phyloP scores from a whole-genome alignment of 2,113 vertebrate genomes.

The Scophthalmus maximus region DNA sequence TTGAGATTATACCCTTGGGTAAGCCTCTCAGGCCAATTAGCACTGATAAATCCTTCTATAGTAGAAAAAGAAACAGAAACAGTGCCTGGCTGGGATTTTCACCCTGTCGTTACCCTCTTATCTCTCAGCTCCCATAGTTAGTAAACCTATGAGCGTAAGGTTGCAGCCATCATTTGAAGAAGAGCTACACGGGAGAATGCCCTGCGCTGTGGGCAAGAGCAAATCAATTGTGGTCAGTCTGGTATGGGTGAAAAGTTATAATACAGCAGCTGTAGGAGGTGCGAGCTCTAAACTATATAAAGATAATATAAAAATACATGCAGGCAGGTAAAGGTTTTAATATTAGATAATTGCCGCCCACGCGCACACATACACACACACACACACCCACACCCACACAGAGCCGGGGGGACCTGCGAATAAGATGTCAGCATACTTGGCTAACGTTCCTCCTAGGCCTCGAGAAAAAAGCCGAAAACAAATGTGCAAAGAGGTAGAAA shows the following conservation, averaged over 20 bases:
- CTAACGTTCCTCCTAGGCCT: constrained; percentile 43
- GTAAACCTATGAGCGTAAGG: constrained; percentile 53
- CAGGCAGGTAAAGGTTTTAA: constrained; percentile 28
- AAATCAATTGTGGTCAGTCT: constrained; percentile 53
- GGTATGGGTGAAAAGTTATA: constrained; percentile 42
- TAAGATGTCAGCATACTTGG: constrained; percentile 71
- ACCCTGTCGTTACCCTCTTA: constrained; percentile 58
- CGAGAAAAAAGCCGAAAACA: constrained; percentile 50
- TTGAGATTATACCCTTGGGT: constrained; percentile 49
- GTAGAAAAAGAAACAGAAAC: constrained; percentile 33
- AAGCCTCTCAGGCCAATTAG: constrained; percentile 63
- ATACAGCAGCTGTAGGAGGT: background rate
- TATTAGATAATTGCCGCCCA: background rate
- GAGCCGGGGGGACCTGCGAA: constrained; percentile 50
- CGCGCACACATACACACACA: constrained; percentile 21
- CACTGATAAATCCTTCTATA: constrained; percentile 43
- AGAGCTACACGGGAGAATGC: constrained; percentile 57
- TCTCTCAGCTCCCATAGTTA: constrained; percentile 54
- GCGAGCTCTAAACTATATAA: constrained; percentile 12
- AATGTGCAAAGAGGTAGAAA: constrained; percentile 67
- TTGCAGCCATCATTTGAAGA: constrained; percentile 64
- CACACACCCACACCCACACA: constrained; percentile 33
- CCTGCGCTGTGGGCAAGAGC: constrained; percentile 24
- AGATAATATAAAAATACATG: constrained; percentile 14
- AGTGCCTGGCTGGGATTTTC: constrained; percentile 44